Base-by-base conservation (phyloP, 2,888 invertebrate genomes). In the Lypha dubia region DNA sequence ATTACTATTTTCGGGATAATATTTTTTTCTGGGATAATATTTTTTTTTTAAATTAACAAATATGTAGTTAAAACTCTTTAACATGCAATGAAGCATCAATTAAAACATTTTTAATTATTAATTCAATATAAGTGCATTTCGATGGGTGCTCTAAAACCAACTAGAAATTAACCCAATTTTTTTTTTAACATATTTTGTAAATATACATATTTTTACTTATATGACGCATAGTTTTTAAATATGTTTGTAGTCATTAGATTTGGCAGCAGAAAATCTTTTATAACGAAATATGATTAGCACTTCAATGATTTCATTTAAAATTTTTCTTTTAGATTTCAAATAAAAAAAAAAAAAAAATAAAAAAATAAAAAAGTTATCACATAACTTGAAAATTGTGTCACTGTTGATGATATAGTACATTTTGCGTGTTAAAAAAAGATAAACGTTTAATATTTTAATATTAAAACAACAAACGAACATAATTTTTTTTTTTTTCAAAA, bases 321-420 rank as follows among this genome's bases (percentile, higher is more conserved):
- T 4, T 17, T 17, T 46, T 46, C 15, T 17, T 46, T 17, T 5
- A n/a, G 15, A 38, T 5, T 38, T 9, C 35, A 9, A 38, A 38
- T 38, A 8, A n/a, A n/a, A n/a, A n/a, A n/a, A n/a, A n/a, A n/a
- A n/a, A n/a, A n/a, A n/a, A 38, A 5, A 9, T 38, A 6, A 6
- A 41, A 41, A 41, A 11, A 2, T 41, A 13, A 2, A 41, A 41
- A 13, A 13, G 11, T n/a, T 22, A 17, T n/a, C 76, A 17, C 49
- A 75, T 44, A 41, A 13, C 15, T 5, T 3, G 7, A 41, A 70
- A 77, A 77, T 77, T 77, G 77, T 77, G 77, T 70, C 62, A 70
- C 24, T n/a, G 17, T 49, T 46, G 4, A 49, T 63, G 3, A 46
- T 46, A 17, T 9, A 15, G 8, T 51, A 44, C n/a, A 3, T 41